Conservation (phyloP, 2,113 vertebrate species). For the Oceanites oceanicus region DNA sequence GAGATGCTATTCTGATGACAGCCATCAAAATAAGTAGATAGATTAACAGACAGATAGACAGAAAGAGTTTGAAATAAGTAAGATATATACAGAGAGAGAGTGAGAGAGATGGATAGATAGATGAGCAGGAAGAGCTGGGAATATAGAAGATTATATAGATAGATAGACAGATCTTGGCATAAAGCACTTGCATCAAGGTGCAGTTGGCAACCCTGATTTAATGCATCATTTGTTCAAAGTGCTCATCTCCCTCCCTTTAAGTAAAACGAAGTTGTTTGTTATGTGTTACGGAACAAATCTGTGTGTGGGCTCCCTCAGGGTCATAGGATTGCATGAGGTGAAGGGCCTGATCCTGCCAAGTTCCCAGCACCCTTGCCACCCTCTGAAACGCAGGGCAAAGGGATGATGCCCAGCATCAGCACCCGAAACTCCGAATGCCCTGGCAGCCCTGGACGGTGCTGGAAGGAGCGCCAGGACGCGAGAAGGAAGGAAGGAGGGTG, state of each 20-base stretch:
- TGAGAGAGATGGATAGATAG: conserved; percentile 38
- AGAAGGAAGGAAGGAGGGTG: neutral
- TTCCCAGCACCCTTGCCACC: neutral
- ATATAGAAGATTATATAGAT: conserved; percentile 35
- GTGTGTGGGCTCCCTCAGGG: conserved; percentile 55
- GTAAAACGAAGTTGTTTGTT: conserved; percentile 41
- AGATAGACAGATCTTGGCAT: conserved; percentile 55
- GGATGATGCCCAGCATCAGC: neutral
- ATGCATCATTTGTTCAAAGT: conserved; percentile 47
- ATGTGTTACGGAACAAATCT: conserved; percentile 25
- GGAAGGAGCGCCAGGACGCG: rapidly evolving
- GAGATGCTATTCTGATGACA: conserved; percentile 27
- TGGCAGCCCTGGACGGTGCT: neutral
- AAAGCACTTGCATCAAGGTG: neutral
- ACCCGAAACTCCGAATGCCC: rapidly evolving
- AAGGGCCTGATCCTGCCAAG: conserved; percentile 14
- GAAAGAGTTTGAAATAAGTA: conserved; percentile 30
- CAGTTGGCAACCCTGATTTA: conserved; percentile 42
- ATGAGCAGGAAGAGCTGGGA: conserved; percentile 48
- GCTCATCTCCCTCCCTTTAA: conserved; percentile 32
- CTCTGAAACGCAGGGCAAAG: neutral
- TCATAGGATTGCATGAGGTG: conserved; percentile 38
- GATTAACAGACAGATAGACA: conserved; percentile 35
- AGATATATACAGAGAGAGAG: neutral
- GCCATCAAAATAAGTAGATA: conserved; percentile 40